Evolutionary conservation across 2,888 invertebrate species (phyloP).

Genomic region (Drosophila paucipuncta): DNA sequence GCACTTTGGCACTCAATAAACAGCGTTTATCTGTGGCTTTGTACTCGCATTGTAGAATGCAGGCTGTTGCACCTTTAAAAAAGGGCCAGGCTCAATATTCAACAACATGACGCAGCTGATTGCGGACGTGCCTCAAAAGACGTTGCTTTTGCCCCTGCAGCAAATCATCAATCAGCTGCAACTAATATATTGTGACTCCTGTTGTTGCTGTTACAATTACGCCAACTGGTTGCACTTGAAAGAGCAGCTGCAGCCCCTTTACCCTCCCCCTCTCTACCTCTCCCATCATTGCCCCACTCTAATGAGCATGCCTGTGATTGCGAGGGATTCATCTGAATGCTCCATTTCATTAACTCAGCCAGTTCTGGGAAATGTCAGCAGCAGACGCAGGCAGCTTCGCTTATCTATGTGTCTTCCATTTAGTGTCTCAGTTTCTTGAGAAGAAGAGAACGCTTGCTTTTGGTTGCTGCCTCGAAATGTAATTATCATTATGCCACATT

Average conservation of each 20-base stretch:
- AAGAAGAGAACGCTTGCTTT: slow-evolving; percentile 48
- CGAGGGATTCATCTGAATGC: slow-evolving; percentile 34
- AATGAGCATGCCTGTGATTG: slow-evolving; percentile 23
- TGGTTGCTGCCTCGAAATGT: slow-evolving; percentile 54
- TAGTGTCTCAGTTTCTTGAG: slow-evolving; percentile 55
- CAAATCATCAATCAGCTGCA: slow-evolving; percentile 74
- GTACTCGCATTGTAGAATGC: slow-evolving; percentile 25
- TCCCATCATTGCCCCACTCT: slow-evolving; percentile 13
- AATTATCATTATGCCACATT: slow-evolving; percentile 71
- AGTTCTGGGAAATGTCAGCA: slow-evolving; percentile 58
- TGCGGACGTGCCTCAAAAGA: slow-evolving; percentile 37
- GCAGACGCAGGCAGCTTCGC: slow-evolving; percentile 23
- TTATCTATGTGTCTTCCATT: slow-evolving; percentile 69
- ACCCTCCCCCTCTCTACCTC: background rate
- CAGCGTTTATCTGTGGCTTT: slow-evolving; percentile 57
- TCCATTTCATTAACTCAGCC: slow-evolving; percentile 37
- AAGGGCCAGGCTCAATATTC: slow-evolving; percentile 22
- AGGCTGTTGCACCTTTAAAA: slow-evolving; percentile 63
- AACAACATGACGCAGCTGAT: slow-evolving; percentile 38
- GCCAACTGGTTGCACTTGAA: slow-evolving; percentile 37
- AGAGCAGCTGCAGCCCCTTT: slow-evolving; percentile 30
- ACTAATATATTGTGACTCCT: slow-evolving; percentile 61
- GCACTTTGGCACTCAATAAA: slow-evolving; percentile 68
- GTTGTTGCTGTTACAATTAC: slow-evolving; percentile 43
- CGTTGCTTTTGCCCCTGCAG: slow-evolving; percentile 25